Percentiles rank a stretch among this genome's conserved stretches.
phyloP scores from a whole-genome alignment of 1,140 invertebrate species.

The Zaprionus ornatus region DNA sequence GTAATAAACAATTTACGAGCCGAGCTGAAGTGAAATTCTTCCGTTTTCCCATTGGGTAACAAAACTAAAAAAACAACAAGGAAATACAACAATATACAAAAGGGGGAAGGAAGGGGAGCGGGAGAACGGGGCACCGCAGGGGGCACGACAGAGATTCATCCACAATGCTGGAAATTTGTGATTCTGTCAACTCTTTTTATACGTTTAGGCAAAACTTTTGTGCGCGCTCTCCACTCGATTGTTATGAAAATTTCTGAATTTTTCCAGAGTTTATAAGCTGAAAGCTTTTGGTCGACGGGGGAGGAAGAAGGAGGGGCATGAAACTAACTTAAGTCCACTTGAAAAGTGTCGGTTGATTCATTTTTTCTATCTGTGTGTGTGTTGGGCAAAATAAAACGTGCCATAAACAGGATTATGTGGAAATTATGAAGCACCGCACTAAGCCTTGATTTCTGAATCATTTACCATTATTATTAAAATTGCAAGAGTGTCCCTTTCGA shows the following conservation, averaged over 20 bases:
- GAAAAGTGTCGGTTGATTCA: not conserved
- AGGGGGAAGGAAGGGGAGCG: too few species aligned
- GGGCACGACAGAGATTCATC: not conserved
- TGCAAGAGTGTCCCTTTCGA: too few species aligned
- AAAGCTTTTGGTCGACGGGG: not conserved
- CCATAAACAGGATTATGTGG: not conserved
- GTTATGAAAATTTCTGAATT: not conserved
- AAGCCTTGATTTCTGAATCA: not conserved
- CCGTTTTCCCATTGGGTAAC: slow-evolving; percentile 15
- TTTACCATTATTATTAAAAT: too few species aligned
- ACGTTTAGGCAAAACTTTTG: slow-evolving; percentile 1
- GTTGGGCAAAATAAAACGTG: not conserved
- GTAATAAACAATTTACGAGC: slow-evolving; percentile 44
- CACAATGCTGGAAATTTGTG: not conserved
- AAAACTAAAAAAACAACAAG: slow-evolving; percentile 5
- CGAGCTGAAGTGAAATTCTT: slow-evolving; percentile 18
- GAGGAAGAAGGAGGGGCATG: not conserved
- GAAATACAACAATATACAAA: not conserved
- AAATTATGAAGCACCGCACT: not conserved
- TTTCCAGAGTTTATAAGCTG: not conserved
- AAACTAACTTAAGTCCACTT: not conserved
- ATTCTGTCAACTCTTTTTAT: slow-evolving; percentile 8
- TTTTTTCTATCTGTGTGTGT: not conserved
- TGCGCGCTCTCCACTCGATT: not conserved
- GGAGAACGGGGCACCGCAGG: not conserved